phyloP scores from a whole-genome alignment of 2,888 invertebrate genomes.

The Plagodis pulveraria region DNA sequence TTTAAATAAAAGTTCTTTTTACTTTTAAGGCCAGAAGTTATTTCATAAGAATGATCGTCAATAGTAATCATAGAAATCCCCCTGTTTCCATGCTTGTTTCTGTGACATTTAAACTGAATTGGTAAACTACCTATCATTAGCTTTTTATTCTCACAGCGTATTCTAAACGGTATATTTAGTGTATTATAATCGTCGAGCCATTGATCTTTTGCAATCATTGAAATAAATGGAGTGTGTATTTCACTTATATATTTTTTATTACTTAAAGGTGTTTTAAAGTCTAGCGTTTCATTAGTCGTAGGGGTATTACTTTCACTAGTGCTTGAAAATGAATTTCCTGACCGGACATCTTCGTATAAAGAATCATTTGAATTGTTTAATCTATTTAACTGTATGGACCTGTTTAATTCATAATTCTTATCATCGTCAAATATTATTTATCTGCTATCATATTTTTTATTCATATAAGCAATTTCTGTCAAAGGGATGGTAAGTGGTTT shows the following conservation, averaged over 20 bases:
- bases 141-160: too few relatives aligned
- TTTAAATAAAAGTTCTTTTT: conserved; percentile 1
- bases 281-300: too few relatives aligned
- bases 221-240: too few relatives aligned
- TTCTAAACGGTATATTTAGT: too few relatives aligned
- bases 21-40: conserved; percentile 3
- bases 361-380: neutral
- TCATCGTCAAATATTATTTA: too few relatives aligned
- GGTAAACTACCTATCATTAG: neutral
- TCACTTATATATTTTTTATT: neutral
- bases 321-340: too few relatives aligned
- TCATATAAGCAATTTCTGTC: too few relatives aligned
- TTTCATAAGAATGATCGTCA: neutral
- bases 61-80: neutral
- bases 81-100: neutral
- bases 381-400: conserved; percentile 3
- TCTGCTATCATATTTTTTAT: too few relatives aligned
- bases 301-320: too few relatives aligned
- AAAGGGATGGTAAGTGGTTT: conserved; percentile 15
- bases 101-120: neutral
- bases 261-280: neutral
- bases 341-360: too few relatives aligned
- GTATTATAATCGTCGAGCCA: too few relatives aligned
- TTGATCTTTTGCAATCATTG: neutral
- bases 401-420: neutral